These are phyloP conservation scores for Platypus cylindrus DNA, from an alignment of 2,888 invertebrate species.

Conservation along the genomic window DNA sequence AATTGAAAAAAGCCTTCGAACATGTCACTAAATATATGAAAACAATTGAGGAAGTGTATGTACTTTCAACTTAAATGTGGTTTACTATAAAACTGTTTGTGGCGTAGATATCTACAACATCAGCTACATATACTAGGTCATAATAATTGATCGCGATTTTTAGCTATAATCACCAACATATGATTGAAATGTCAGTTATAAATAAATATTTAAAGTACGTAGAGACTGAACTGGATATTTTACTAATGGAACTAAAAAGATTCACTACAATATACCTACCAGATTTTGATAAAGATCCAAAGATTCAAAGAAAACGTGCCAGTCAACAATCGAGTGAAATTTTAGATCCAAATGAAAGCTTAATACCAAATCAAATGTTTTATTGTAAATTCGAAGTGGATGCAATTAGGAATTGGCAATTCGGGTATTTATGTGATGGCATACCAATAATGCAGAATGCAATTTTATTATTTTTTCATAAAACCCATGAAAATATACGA, in stretches of 20 bases:
- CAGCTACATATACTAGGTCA: no score
- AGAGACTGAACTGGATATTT: constrained; percentile 19
- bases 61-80: no score
- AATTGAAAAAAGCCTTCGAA: constrained; percentile 16
- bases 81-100: no score
- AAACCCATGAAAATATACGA: no score
- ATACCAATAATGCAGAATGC: background rate
- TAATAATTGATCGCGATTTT: no score
- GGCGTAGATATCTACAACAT: no score
- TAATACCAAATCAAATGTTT: constrained; percentile 22
- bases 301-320: constrained; percentile 18
- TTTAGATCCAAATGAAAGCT: constrained; percentile 16
- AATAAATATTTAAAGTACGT: constrained; percentile 20
- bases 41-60: constrained; percentile 19
- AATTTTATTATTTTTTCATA: background rate
- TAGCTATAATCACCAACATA: no score
- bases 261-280: constrained; percentile 21
- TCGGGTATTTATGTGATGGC: constrained; percentile 19
- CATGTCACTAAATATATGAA: constrained; percentile 17
- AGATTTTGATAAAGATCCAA: constrained; percentile 20
- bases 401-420: constrained; percentile 28
- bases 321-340: constrained; percentile 18
- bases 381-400: constrained; percentile 24
- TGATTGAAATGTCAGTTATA: constrained; percentile 19
- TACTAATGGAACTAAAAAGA: constrained; percentile 22